These are phyloP conservation scores for Mellivora capensis DNA, from an alignment of 2,113 vertebrate species.

Conservation along the genomic window DNA sequence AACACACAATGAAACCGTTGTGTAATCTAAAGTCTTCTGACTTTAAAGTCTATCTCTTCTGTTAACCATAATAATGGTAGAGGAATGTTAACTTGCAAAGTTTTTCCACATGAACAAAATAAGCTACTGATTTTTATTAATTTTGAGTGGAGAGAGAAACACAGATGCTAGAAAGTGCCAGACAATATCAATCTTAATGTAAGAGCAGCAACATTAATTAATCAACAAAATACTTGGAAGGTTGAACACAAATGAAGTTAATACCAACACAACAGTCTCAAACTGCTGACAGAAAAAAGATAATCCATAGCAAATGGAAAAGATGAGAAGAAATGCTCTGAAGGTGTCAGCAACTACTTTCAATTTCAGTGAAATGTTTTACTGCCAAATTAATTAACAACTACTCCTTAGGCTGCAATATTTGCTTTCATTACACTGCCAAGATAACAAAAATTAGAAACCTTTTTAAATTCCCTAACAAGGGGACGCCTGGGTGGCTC, in stretches of 20 bases:
- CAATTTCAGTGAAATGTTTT: neutral
- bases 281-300: neutral
- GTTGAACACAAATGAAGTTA: neutral
- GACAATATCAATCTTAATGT: neutral
- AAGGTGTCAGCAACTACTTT: neutral
- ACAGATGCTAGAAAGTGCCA: neutral
- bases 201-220: neutral
- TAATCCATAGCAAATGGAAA: neutral
- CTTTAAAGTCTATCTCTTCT: neutral
- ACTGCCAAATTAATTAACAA: neutral
- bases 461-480: neutral
- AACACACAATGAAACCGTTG: neutral
- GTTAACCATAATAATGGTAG: neutral
- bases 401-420: neutral
- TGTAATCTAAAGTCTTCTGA: neutral
- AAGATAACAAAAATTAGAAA: constrained; percentile 41
- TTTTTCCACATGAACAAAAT: neutral
- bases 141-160: neutral
- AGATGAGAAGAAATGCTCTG: neutral
- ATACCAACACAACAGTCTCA: neutral
- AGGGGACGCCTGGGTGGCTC: too few relatives aligned
- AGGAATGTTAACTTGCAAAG: neutral
- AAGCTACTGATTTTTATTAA: neutral
- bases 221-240: neutral
- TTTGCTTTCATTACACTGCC: neutral